phyloP scores from a whole-genome alignment of 1,140 invertebrate species.

The Chymomyza costata region DNA sequence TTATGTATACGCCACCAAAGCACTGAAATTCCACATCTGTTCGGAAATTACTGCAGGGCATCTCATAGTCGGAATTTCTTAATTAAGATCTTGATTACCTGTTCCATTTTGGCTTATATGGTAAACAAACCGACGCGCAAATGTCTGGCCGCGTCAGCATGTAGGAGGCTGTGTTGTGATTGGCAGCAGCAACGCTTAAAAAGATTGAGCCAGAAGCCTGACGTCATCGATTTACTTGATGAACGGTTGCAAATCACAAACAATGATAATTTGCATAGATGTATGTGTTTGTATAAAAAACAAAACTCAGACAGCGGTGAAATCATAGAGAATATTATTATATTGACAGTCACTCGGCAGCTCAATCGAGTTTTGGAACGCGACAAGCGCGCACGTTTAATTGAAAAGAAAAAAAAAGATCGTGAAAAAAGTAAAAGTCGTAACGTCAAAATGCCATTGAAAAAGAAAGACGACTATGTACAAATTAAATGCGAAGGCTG shows the following conservation, averaged over 20 bases:
- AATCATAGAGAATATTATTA: slow-evolving; percentile 73
- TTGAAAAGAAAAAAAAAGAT: slow-evolving; percentile 3
- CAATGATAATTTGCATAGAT: slow-evolving; percentile 60
- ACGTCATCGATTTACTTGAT: slow-evolving; percentile 51
- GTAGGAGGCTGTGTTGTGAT: too few species aligned
- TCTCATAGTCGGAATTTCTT: too few species aligned
- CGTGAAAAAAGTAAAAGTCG: background rate
- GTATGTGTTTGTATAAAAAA: too few species aligned
- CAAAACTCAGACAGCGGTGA: slow-evolving; percentile 43
- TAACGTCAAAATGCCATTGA: slow-evolving; percentile 51
- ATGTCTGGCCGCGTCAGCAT: too few species aligned
- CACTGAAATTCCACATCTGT: too few species aligned
- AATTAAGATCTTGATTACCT: too few species aligned
- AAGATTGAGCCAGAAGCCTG: slow-evolving; percentile 3
- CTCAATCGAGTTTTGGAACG: slow-evolving; percentile 54
- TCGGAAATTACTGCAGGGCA: too few species aligned
- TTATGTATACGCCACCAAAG: too few species aligned
- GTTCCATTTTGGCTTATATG: too few species aligned
- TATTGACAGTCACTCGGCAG: slow-evolving; percentile 23
- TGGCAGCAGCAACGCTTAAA: too few species aligned
- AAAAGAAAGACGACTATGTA: slow-evolving; percentile 67
- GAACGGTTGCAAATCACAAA: slow-evolving; percentile 40
- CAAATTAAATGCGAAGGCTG: slow-evolving; percentile 74
- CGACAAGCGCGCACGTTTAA: slow-evolving; percentile 20
- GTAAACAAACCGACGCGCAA: too few species aligned